Evolutionary conservation across 2,797 vertebrate species (phyloP).

Genomic region (Helarctos malayanus): DNA sequence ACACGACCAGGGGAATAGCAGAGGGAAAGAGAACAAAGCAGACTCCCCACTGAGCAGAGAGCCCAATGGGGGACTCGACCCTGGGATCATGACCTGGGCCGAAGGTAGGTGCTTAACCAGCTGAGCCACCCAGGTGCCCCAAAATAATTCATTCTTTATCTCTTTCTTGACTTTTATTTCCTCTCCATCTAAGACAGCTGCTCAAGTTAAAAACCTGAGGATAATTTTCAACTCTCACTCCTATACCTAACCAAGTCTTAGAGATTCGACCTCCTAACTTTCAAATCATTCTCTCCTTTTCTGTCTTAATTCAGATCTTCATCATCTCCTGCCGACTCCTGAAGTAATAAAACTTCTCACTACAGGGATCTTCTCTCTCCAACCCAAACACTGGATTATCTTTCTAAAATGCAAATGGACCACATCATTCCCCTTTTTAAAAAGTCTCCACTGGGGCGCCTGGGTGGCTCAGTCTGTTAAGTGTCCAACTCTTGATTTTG

Average conservation of each 20-base stretch:
- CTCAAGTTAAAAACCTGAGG: neutral
- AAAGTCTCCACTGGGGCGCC: neutral
- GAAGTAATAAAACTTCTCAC: neutral
- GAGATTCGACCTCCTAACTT: neutral
- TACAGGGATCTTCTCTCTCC: neutral
- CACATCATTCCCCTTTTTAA: neutral
- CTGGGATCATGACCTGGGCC: neutral
- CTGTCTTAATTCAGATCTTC: constrained; percentile 11
- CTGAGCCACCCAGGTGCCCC: neutral
- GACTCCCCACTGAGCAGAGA: neutral
- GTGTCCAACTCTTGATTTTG: neutral
- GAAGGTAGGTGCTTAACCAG: neutral
- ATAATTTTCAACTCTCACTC: constrained; percentile 50
- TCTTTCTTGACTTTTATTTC: neutral
- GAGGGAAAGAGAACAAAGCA: neutral
- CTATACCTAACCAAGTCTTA: neutral
- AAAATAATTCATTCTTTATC: neutral
- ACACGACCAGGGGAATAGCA: neutral
- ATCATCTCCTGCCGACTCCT: neutral
- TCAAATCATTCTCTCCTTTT: neutral
- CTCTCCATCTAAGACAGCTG: neutral
- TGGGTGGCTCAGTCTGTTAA: neutral
- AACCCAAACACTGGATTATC: neutral
- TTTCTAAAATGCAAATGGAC: constrained; percentile 20
- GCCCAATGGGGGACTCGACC: neutral